Evolutionary conservation across 2,888 invertebrate genomes (phyloP), one percentile per base, ranked within the genome.

Genomic region (Protonemura montana): DNA sequence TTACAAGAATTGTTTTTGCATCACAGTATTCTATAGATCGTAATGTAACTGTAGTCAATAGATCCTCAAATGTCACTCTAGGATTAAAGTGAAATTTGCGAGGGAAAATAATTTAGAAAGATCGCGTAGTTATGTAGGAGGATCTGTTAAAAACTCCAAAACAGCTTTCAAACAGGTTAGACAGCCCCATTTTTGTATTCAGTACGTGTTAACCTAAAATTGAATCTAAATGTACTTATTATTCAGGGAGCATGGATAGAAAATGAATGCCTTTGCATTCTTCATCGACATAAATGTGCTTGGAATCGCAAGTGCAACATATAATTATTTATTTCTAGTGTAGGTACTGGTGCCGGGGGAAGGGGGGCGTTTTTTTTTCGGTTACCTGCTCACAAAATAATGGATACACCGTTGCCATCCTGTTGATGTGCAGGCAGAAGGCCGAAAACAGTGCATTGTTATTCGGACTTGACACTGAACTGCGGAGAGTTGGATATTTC

Each of bases 131-230:
- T 35, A 35, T 6, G 35, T 35, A 35, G 35, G 35, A 6, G 10
- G 59, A 59, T 59, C 59, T 59, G 13, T 59, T 59, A 21, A 59
- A 59, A 59, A 10, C 13, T 59, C 21, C 16, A 21, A 21, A 59
- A 59, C 59, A 59, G 59, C 59, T 59, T 59, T 59, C 59, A 59
- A 59, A 59, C 59, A 59, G 59, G 59, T 59, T 59, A 59, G 21
- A 59, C 13, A 59, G 3, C 21, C 1, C 21, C 1, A 59, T 21
- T 3, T 59, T 59, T 59, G 7, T 59, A 7, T 7, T 59, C 59
- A 21, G 16, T 21, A 59, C 7, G 7, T 2, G 59, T 2, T 21
- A 7, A 59, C 59, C 59, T 21, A 59, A 59, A 59, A 59, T n/a
- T n/a, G n/a, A n/a, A n/a, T n/a, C n/a, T n/a, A n/a, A n/a, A 59